These are phyloP conservation scores for Myotis yumanensis DNA, from an alignment of 2,113 vertebrate genomes.

Conservation along the genomic window DNA sequence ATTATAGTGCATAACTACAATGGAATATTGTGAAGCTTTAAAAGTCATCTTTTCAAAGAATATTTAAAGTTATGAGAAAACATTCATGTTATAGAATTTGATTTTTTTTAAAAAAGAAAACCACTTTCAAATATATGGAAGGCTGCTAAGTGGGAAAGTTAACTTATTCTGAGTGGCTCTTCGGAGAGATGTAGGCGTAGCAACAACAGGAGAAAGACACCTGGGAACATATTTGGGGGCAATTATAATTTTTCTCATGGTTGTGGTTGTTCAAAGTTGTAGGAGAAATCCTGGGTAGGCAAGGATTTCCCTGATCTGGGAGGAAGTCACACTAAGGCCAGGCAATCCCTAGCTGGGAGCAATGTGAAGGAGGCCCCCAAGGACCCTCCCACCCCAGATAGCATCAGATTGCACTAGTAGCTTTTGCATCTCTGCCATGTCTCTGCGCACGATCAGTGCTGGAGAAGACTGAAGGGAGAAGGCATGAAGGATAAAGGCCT, in stretches of 20 bases:
- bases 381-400: too few species aligned
- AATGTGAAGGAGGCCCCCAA: not conserved
- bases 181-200: not conserved
- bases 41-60: conserved; percentile 64
- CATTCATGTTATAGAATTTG: conserved; percentile 41
- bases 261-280: not conserved
- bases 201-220: conserved; percentile 1
- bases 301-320: not conserved
- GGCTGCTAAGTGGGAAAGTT: not conserved
- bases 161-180: not conserved
- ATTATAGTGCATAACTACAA: conserved; percentile 61
- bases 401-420: not conserved
- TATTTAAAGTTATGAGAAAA: conserved; percentile 59
- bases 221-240: not conserved
- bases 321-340: not conserved
- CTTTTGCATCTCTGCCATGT: not conserved
- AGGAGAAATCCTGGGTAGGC: not conserved
- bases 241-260: not conserved
- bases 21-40: conserved; percentile 55
- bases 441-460: not conserved
- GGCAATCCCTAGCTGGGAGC: not conserved
- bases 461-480: not conserved
- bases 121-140: conserved; percentile 28
- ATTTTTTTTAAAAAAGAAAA: conserved; percentile 9
- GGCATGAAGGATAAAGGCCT: not conserved